Base-by-base conservation (phyloP, 2,113 vertebrate genomes). In the Paracanthobrama guichenoti region DNA sequence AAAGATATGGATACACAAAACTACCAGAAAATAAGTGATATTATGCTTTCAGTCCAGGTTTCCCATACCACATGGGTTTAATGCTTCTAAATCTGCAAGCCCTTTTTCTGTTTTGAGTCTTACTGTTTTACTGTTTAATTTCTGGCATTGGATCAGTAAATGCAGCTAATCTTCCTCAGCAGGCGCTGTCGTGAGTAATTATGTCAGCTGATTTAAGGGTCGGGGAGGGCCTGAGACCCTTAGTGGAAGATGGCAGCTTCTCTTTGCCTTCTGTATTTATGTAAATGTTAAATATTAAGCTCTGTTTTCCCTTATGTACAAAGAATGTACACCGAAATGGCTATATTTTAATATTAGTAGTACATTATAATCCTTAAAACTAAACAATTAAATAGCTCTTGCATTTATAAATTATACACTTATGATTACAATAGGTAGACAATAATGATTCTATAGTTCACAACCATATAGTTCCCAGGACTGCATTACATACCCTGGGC, bases 101-200 rank as follows among this genome's bases (percentile, higher is more conserved):
- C 28, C 62, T 16, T 28, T 26, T 28, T 64, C 24, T 64, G 24
- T 16, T 66, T 35, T 20, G 20, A 10, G 42, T 16, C 46, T 73
- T 13, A 72, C 39, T 73, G 10, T 14, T 12, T 72, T 55, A 44
- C 59, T 60, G 22, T 26, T 24, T 28, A 26, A 72, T 76, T 24
- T 81, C 22, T 82, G 87, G 79, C 73, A 42, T 8, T 6, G 26
- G n/a, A 5, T 53, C 57, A 75, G 79, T 42, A 69, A 50, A 24
- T 59, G 75, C 76, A 79, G 85, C 42, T 87, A 76, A 82, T 86
- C 67, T 11, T 69, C 31, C 42, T 39, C 59, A 87, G 76, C 48
- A 35, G 80, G 62, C 9, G 1, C 31, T 76, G 66, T 64, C 26
- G 62, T 82, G 46, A 83, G 35, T 24, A 59, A 31, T 55, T 44